A percentile compares a stretch with the other conserved stretches of the same genome.
phyloP scores from a whole-genome alignment of 1,140 invertebrate species.

The Drosophila melanica region DNA sequence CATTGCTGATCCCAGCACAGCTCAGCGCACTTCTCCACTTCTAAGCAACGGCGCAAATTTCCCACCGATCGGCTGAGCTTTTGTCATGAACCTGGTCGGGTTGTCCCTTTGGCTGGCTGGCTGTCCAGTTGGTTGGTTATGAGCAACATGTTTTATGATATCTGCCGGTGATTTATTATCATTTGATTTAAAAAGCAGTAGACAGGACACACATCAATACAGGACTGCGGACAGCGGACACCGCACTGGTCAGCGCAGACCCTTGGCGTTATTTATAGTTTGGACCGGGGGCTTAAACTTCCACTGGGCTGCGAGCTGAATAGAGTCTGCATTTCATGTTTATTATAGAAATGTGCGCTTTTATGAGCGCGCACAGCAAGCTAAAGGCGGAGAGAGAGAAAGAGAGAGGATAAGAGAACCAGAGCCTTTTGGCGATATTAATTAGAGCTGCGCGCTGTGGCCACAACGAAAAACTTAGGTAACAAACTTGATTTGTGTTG shows the following conservation, averaged over 20 bases:
- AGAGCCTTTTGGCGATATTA: slow-evolving; percentile 67
- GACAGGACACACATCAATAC: slow-evolving; percentile 81
- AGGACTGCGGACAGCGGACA: slow-evolving; percentile 42
- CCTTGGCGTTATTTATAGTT: slow-evolving; percentile 79
- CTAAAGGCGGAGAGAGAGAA: slow-evolving; percentile 40
- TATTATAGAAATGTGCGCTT: slow-evolving; percentile 76
- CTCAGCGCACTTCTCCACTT: slow-evolving; percentile 47
- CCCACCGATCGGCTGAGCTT: slow-evolving; percentile 66
- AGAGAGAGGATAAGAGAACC: not conserved
- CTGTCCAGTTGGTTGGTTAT: slow-evolving; percentile 59
- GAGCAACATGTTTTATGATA: slow-evolving; percentile 84
- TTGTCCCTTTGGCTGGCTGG: slow-evolving; percentile 41
- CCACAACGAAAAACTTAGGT: slow-evolving; percentile 34
- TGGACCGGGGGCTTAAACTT: slow-evolving; percentile 22
- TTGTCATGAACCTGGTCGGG: slow-evolving; percentile 51
- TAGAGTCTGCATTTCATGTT: slow-evolving; percentile 68
- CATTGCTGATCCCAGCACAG: slow-evolving; percentile 19
- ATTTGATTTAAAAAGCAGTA: slow-evolving; percentile 84
- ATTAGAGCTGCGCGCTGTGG: slow-evolving; percentile 46
- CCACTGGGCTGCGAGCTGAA: slow-evolving; percentile 12
- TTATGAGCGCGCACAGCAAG: slow-evolving; percentile 68
- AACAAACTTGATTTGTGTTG: slow-evolving; percentile 53
- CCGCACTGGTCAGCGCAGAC: slow-evolving; percentile 15
- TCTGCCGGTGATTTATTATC: slow-evolving; percentile 84
- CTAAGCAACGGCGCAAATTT: slow-evolving; percentile 73